Conservation (phyloP, 2,113 vertebrate genomes). For the Clinocottus analis region DNA sequence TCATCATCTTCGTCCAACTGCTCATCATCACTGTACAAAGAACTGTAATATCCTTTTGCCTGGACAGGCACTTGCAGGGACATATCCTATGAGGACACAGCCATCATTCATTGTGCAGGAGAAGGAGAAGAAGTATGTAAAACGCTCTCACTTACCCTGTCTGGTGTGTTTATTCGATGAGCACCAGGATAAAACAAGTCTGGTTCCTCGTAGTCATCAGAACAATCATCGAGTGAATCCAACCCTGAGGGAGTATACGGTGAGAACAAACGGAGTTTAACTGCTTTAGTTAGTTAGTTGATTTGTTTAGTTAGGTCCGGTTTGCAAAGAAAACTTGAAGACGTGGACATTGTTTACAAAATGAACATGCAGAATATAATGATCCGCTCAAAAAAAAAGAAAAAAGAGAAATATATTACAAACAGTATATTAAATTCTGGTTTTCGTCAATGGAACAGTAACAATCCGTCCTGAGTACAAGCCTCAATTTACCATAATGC, state of each 20-base stretch:
- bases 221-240: slow-evolving; percentile 57
- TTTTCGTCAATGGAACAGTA: neutral
- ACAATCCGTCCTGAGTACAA: neutral
- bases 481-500: neutral
- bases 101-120: slow-evolving; percentile 18
- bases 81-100: slow-evolving; percentile 68
- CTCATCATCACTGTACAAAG: slow-evolving; percentile 82
- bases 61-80: slow-evolving; percentile 62
- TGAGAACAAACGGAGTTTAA: neutral
- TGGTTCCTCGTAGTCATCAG: slow-evolving; percentile 76
- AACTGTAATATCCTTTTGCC: slow-evolving; percentile 43
- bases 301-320: neutral
- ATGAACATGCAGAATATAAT: neutral
- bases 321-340: neutral
- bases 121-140: neutral
- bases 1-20: slow-evolving; percentile 72
- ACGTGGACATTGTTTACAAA: neutral
- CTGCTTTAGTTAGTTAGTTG: neutral
- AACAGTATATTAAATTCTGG: neutral
- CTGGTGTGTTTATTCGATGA: slow-evolving; percentile 58
- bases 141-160: slow-evolving; percentile 57
- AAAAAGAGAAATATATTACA: no score
- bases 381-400: neutral
- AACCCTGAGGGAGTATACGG: slow-evolving; percentile 29
- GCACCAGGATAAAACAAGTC: slow-evolving; percentile 23